Conservation (phyloP, 1,140 invertebrate genomes). For the Apis dorsata region DNA sequence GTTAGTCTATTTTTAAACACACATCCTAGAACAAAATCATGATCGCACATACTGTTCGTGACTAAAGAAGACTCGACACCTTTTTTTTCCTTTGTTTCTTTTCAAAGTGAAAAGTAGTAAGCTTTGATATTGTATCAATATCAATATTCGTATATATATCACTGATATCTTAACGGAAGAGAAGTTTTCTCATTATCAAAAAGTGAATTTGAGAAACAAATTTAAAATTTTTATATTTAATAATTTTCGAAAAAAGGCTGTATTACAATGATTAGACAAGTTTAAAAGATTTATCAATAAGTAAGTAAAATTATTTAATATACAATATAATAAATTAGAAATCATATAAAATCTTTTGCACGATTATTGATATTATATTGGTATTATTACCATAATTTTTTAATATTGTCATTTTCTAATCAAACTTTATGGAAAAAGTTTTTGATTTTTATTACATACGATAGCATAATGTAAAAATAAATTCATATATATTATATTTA, state of each 20-base stretch:
- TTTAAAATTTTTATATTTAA: neutral
- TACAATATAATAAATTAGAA: neutral
- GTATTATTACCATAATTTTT: neutral
- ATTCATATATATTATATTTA: neutral
- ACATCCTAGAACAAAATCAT: constrained; percentile 49
- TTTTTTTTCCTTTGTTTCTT: constrained; percentile 19
- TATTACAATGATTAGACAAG: neutral
- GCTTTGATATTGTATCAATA: neutral
- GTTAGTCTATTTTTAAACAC: constrained; percentile 55
- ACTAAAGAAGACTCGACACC: constrained; percentile 33
- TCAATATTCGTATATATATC: too few relatives aligned
- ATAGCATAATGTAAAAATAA: neutral
- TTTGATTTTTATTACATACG: neutral
- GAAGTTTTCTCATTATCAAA: neutral
- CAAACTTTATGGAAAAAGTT: neutral
- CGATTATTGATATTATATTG: too few relatives aligned
- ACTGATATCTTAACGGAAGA: neutral
- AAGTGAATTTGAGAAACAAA: neutral
- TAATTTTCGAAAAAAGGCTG: too few relatives aligned
- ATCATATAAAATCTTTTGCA: neutral
- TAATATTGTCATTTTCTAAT: neutral
- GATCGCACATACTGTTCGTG: constrained; percentile 54
- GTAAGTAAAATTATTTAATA: constrained; percentile 11
- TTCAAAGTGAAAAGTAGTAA: neutral
- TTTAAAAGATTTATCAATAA: neutral